Conservation (phyloP, 1,140 invertebrate genomes). For the Pinna nobilis region DNA sequence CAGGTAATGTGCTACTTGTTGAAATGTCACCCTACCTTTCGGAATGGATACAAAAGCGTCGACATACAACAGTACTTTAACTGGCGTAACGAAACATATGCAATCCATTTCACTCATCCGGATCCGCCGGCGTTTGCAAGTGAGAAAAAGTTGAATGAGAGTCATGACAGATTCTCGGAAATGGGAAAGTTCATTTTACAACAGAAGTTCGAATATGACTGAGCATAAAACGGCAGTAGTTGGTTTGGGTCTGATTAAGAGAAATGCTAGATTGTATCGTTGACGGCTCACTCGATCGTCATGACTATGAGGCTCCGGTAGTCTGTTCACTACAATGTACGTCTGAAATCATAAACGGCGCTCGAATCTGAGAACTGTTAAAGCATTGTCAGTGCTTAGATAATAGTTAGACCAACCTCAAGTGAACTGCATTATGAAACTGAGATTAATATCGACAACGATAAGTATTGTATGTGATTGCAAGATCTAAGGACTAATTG, state of each 20-base stretch:
- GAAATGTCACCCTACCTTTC: constrained; percentile 64
- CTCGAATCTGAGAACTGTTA: neutral
- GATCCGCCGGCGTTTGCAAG: constrained; percentile 57
- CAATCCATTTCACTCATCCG: constrained; percentile 66
- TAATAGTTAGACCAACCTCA: too few species aligned
- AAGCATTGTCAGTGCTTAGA: too few species aligned
- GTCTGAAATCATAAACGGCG: neutral
- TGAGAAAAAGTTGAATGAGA: constrained; percentile 30
- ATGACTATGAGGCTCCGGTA: too few species aligned
- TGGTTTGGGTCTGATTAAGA: too few species aligned
- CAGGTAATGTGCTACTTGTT: constrained; percentile 64
- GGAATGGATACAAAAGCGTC: constrained; percentile 51
- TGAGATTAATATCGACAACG: too few species aligned
- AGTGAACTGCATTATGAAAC: too few species aligned
- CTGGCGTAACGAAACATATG: constrained; percentile 58
- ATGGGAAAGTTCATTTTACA: constrained; percentile 17
- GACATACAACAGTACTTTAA: constrained; percentile 53
- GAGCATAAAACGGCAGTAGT: too few species aligned
- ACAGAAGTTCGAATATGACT: constrained; percentile 17
- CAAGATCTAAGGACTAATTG: too few species aligned
- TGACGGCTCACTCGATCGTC: too few species aligned
- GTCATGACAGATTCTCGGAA: constrained; percentile 52
- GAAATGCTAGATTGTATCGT: too few species aligned
- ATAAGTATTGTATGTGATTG: too few species aligned
- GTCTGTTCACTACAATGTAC: neutral